Percentiles rank a stretch among this genome's conserved stretches.
Conservation (phyloP, 2,888 invertebrate species). For the Torymus texanus region DNA sequence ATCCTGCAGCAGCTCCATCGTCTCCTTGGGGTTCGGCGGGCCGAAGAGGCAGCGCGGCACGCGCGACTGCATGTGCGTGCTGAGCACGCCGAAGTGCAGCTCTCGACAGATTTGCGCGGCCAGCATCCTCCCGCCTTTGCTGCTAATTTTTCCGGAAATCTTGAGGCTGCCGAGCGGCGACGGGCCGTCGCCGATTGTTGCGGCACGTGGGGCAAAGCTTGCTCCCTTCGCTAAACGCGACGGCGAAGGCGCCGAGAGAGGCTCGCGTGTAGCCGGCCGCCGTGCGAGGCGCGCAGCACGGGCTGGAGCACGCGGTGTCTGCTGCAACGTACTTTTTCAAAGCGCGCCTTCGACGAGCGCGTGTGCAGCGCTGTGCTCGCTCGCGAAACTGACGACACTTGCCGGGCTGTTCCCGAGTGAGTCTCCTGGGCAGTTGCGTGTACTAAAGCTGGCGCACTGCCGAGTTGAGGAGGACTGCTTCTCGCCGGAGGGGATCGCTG, state of each 20-base stretch:
- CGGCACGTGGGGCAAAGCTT: too few relatives aligned
- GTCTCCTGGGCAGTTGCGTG: too few relatives aligned
- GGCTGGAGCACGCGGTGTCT: conserved; percentile 10
- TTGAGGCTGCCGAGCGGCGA: too few relatives aligned
- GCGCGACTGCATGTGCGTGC: conserved; percentile 66
- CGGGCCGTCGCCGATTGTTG: too few relatives aligned
- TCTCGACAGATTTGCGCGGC: conserved; percentile 69
- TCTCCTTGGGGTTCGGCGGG: conserved; percentile 79
- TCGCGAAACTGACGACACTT: not conserved
- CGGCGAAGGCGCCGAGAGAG: too few relatives aligned
- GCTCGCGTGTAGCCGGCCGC: too few relatives aligned
- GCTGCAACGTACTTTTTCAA: conserved; percentile 39
- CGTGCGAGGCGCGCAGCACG: not conserved
- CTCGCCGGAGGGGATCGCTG: too few relatives aligned
- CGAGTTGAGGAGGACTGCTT: not conserved
- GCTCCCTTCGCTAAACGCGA: too few relatives aligned
- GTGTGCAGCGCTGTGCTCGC: not conserved
- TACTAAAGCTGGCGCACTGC: too few relatives aligned
- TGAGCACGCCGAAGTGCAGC: conserved; percentile 68
- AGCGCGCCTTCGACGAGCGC: not conserved
- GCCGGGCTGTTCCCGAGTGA: too few relatives aligned
- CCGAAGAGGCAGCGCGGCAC: conserved; percentile 79
- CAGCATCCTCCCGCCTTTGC: conserved; percentile 64
- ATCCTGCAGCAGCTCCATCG: conserved; percentile 78
- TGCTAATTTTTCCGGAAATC: not conserved